Percentiles rank a stretch among this genome's conserved stretches.
Evolutionary conservation across 2,113 vertebrate species (phyloP).

Genomic region (Menura novaehollandiae): DNA sequence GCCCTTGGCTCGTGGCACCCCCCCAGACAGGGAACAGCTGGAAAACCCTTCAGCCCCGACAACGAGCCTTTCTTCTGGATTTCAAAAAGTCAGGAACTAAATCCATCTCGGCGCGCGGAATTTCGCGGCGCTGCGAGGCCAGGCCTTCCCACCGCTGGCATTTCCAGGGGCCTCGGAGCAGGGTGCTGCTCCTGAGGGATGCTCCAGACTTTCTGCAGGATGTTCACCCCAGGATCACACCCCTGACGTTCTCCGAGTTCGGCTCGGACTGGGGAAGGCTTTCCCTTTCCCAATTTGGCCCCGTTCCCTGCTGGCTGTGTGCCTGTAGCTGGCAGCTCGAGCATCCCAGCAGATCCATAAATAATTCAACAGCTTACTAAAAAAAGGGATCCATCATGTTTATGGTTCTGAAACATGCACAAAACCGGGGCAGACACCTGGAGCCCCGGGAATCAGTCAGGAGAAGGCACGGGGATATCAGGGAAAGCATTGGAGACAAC

Average conservation of each 20-base stretch:
- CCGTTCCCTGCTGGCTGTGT: neutral
- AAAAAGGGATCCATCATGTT: neutral
- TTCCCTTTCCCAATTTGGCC: constrained; percentile 24
- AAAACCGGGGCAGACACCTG: neutral
- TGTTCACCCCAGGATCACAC: neutral
- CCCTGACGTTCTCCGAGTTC: fast-evolving
- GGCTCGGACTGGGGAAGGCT: neutral
- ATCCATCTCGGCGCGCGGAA: neutral
- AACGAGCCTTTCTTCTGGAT: neutral
- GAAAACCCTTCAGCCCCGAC: neutral
- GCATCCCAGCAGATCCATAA: constrained; percentile 41
- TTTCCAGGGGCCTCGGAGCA: fast-evolving
- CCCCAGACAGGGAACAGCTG: neutral
- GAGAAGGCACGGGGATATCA: neutral
- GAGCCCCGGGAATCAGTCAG: neutral
- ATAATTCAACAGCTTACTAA: constrained; percentile 22
- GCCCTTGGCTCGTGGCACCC: constrained; percentile 1
- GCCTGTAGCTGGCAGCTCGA: constrained; percentile 18
- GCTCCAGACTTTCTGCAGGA: neutral
- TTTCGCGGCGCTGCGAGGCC: fast-evolving
- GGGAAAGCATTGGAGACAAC: neutral
- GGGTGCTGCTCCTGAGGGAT: neutral
- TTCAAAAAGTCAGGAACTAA: neutral
- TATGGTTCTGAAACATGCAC: neutral
- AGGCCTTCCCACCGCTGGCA: neutral